Evolutionary conservation across 1,140 invertebrate species (phyloP).

Genomic region (Aphelenchoides besseyi): DNA sequence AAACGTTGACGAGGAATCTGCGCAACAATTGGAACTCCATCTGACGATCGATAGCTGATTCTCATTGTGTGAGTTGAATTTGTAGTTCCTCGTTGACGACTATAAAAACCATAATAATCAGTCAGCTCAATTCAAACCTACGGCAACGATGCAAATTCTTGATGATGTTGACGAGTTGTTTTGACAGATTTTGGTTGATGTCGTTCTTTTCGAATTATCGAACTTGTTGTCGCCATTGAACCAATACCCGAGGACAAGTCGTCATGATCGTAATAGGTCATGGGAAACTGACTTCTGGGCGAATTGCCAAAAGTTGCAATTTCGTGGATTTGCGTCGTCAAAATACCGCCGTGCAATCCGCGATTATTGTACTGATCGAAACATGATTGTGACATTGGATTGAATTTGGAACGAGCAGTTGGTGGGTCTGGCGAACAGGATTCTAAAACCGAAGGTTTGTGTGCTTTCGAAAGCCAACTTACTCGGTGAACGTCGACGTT

Average conservation of each 20-base stretch:
- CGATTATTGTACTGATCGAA: neutral
- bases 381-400: conserved; percentile 9
- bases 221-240: conserved; percentile 18
- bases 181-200: neutral
- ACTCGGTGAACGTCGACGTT: conserved; percentile 18
- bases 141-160: neutral
- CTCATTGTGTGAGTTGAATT: neutral
- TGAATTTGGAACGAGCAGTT: neutral
- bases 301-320: neutral
- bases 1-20: conserved; percentile 45
- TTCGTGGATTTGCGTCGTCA: neutral
- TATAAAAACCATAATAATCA: neutral
- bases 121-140: neutral
- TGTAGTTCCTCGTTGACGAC: neutral
- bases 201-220: conserved; percentile 8
- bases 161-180: neutral
- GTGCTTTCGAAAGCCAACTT: neutral
- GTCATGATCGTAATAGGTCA: neutral
- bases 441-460: conserved; percentile 27
- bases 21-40: conserved; percentile 56
- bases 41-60: conserved; percentile 14
- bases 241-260: conserved; percentile 8
- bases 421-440: conserved; percentile 28
- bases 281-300: neutral
- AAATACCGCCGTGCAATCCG: neutral